Percentiles rank a stretch among this genome's conserved stretches.
These are phyloP conservation scores for Spea hammondii DNA, from an alignment of 2,797 vertebrate species.

Conservation along the genomic window DNA sequence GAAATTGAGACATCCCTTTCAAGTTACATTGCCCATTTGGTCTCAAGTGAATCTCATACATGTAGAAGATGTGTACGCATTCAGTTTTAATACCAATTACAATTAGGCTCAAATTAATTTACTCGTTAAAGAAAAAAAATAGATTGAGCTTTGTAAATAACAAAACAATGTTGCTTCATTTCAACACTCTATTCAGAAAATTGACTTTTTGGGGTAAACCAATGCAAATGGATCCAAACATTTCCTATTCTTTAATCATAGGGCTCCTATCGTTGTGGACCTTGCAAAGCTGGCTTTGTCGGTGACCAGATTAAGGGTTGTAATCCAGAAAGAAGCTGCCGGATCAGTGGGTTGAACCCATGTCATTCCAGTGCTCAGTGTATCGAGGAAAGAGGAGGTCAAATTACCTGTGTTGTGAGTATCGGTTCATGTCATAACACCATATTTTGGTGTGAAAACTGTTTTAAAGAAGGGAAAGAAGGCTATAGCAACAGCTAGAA, in stretches of 20 bases:
- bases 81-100: no score
- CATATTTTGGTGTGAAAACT: constrained; percentile 25
- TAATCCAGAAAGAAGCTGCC: constrained; percentile 82
- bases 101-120: no score
- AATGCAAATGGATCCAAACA: no score
- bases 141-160: no score
- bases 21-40: no score
- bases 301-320: constrained; percentile 90
- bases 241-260: constrained; percentile 55
- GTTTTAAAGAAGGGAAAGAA: no score
- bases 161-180: no score
- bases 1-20: no score
- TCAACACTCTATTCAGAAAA: background rate
- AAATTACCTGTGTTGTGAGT: constrained; percentile 84
- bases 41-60: no score
- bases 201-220: background rate
- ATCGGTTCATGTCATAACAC: background rate
- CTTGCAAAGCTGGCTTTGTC: constrained; percentile 84
- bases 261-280: constrained; percentile 91
- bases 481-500: no score
- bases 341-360: constrained; percentile 84
- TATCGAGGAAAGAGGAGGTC: constrained; percentile 77
- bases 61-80: no score
- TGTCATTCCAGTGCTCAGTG: constrained; percentile 87
- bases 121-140: no score